A percentile compares a stretch with the other conserved stretches of the same genome.
Evolutionary conservation across 2,888 invertebrate genomes (phyloP).

Genomic region (Agrilus cyanescens): DNA sequence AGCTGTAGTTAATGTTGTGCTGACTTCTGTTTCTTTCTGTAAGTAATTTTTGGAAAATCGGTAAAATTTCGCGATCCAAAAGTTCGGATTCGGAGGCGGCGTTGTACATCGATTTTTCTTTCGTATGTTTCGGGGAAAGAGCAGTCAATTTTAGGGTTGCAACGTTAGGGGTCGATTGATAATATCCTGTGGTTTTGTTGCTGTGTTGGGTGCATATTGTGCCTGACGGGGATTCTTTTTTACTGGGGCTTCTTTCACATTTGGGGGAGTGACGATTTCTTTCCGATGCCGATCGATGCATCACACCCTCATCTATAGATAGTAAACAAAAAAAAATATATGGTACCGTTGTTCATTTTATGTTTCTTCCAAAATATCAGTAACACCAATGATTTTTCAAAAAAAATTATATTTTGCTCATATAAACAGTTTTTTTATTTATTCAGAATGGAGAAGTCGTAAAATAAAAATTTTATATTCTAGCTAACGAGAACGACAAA

Average conservation of each 20-base stretch:
- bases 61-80: constrained; percentile 71
- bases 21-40: constrained; percentile 65
- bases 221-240: constrained; percentile 18
- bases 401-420: neutral
- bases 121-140: constrained; percentile 20
- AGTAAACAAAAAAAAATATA: neutral
- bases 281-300: constrained; percentile 33
- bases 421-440: too few species aligned
- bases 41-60: constrained; percentile 84
- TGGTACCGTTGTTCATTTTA: neutral
- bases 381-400: neutral
- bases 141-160: constrained; percentile 30
- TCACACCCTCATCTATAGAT: constrained; percentile 24
- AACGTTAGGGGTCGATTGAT: constrained; percentile 51
- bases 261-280: constrained; percentile 29
- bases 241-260: constrained; percentile 26
- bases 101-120: constrained; percentile 43
- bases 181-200: constrained; percentile 37
- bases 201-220: constrained; percentile 32
- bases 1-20: constrained; percentile 54
- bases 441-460: too few species aligned
- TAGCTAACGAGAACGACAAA: too few species aligned
- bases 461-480: too few species aligned
- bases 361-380: neutral
- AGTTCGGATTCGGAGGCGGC: constrained; percentile 77